These are phyloP conservation scores for Shargacucullia verbasci DNA, from an alignment of 2,888 invertebrate genomes.

Conservation along the genomic window DNA sequence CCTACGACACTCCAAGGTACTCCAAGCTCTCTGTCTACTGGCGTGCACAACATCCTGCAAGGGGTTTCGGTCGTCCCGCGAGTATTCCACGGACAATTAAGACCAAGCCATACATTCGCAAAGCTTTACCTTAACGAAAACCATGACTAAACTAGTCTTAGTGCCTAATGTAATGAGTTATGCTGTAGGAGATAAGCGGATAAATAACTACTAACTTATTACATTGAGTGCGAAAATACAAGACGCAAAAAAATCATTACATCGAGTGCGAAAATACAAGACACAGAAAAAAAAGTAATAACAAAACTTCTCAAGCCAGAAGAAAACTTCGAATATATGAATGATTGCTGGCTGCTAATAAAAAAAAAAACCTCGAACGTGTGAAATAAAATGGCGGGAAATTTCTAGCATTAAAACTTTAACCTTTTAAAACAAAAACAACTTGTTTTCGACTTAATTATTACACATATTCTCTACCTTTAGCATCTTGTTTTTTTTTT, in stretches of 20 bases:
- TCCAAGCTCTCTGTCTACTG: constrained; percentile 10
- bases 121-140: constrained; percentile 27
- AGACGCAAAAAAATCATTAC: too few species aligned
- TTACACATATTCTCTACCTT: constrained; percentile 22
- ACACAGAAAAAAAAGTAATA: constrained; percentile 17
- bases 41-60: constrained; percentile 4
- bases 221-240: constrained; percentile 25
- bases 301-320: neutral
- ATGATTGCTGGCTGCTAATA: constrained; percentile 13
- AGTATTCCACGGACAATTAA: constrained; percentile 20
- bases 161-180: constrained; percentile 21
- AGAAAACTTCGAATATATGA: constrained; percentile 12
- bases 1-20: constrained; percentile 25
- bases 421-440: constrained; percentile 37
- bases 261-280: constrained; percentile 24
- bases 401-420: constrained; percentile 11
- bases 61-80: constrained; percentile 21
- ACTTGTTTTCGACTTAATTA: constrained; percentile 20
- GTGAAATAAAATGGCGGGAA: constrained; percentile 19
- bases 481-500: constrained; percentile 31
- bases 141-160: constrained; percentile 22
- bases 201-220: constrained; percentile 24
- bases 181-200: constrained; percentile 29
- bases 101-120: constrained; percentile 11
- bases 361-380: constrained; percentile 5